Evolutionary conservation across 2,113 vertebrate species (phyloP).

Genomic region (Ctenomys sociabilis): DNA sequence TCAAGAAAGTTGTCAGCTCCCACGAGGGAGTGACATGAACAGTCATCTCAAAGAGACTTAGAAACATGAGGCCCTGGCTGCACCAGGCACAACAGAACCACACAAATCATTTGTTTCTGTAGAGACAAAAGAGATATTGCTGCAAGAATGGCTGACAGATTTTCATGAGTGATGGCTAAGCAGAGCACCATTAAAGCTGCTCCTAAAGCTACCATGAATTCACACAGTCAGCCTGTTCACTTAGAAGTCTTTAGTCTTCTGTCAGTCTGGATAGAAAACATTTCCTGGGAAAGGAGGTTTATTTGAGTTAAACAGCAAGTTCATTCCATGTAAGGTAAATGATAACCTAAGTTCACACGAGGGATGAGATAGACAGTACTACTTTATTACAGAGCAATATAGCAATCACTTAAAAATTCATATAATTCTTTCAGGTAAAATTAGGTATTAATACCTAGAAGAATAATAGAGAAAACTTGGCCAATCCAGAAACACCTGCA

Average conservation of each 20-base stretch:
- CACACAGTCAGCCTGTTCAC: not conserved
- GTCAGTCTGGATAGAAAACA: slow-evolving; percentile 47
- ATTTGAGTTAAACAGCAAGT: slow-evolving; percentile 54
- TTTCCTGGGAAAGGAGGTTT: not conserved
- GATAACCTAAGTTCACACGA: slow-evolving; percentile 66
- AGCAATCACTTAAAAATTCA: slow-evolving; percentile 76
- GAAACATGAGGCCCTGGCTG: not conserved
- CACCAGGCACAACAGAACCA: not conserved
- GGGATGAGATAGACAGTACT: slow-evolving; percentile 61
- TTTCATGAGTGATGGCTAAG: slow-evolving; percentile 13
- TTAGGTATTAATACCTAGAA: slow-evolving; percentile 77
- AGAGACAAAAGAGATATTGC: not conserved
- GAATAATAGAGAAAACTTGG: slow-evolving; percentile 59
- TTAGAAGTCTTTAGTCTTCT: not conserved
- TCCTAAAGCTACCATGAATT: not conserved
- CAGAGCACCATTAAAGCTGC: not conserved
- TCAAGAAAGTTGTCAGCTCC: not conserved
- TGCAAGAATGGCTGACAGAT: not conserved
- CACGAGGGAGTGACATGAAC: not conserved
- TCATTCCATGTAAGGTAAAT: slow-evolving; percentile 67
- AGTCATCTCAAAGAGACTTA: not conserved
- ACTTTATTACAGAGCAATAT: slow-evolving; percentile 70
- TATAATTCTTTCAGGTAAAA: slow-evolving; percentile 78
- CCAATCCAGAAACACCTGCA: slow-evolving; percentile 62
- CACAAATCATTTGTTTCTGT: not conserved